A percentile compares a stretch with the other conserved stretches of the same genome.
Evolutionary conservation across 2,113 vertebrate species (phyloP).

Genomic region (Azemiops feae): DNA sequence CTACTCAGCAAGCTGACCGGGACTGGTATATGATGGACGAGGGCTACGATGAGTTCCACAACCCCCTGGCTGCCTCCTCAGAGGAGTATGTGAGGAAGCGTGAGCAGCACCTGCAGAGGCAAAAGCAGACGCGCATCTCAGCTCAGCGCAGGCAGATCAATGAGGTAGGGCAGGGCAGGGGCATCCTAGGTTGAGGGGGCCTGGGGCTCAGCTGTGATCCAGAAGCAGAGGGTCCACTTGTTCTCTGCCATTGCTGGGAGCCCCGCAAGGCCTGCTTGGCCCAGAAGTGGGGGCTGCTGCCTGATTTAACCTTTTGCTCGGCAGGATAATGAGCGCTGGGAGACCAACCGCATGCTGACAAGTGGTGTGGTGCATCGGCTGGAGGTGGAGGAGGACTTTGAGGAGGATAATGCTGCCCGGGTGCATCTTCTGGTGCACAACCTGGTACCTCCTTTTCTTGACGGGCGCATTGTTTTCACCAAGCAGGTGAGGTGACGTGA

Average conservation of each 20-base stretch:
- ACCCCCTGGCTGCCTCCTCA: conserved; percentile 88
- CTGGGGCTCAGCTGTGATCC: background rate
- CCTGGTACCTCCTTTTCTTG: conserved; percentile 93
- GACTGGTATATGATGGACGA: conserved; percentile 99
- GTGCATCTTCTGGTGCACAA: conserved; percentile 97
- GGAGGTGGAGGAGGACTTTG: conserved; percentile 97
- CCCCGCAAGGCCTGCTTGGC: background rate
- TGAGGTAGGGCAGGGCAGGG: conserved; percentile 72
- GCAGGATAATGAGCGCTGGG: conserved; percentile 97
- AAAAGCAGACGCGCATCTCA: conserved; percentile 96
- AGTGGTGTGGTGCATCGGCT: conserved; percentile 96
- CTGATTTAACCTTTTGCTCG: background rate
- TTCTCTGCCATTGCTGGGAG: background rate
- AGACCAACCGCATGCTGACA: conserved; percentile 99
- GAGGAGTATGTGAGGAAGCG: conserved; percentile 94
- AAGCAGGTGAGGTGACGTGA: conserved; percentile 81
- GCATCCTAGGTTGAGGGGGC: background rate
- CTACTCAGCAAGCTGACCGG: conserved; percentile 90
- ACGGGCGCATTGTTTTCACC: conserved; percentile 97
- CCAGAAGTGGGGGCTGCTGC: background rate
- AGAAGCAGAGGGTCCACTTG: background rate
- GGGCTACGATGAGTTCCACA: conserved; percentile 95
- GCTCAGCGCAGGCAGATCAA: conserved; percentile 96
- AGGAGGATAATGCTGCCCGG: conserved; percentile 94
- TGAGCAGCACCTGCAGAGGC: conserved; percentile 94